Evolutionary conservation across 2,113 vertebrate genomes (phyloP), one percentile per base, ranked within the genome.

Genomic region (Nothoprocta perdicaria): DNA sequence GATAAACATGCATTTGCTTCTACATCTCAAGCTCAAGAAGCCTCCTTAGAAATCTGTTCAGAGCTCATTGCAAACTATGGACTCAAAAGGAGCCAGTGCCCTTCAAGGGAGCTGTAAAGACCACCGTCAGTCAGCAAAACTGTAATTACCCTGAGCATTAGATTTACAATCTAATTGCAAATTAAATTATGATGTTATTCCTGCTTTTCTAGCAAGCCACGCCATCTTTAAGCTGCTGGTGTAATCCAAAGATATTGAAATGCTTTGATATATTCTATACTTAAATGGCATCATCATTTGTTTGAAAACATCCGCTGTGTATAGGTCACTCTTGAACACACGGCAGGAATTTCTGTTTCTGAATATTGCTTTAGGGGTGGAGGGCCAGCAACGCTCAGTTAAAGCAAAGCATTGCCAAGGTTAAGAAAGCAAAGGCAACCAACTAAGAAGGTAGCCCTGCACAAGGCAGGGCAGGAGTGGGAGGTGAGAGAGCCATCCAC

Each of bases 101-200:
- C 62, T 77, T 71, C 60, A 91, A 66, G n/a, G 60, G 75, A 92
- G 26, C n/a, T 77, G 45, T 81, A 77, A 95, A 85, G 52, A 60
- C 46, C 55, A 83, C 29, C 67, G 72, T 53, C 81, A 92, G 53
- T 45, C 85, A 89, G 53, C 12, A 89, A 60, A 87, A 35, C 55
- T 84, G 11, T 78, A 89, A 85, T 77, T 93, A 93, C 48, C 23
- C 68, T 67, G 16, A 92, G 57, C 45, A 80, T 63, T 67, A 63
- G 67, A 66, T 46, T 89, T 57, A 65, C 79, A 73, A 84, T 38
- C 65, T 89, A 84, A 85, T 6, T 90, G 61, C 53, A 21, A 87
- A 82, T 77, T 80, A 74, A 76, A 85, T 85, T 74, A 62, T 61
- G 4, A 60, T 73, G 41, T 84, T 81, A 55, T 69, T 85, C 18